Percentiles rank a stretch among this genome's conserved stretches.
phyloP scores from a whole-genome alignment of 2,797 vertebrate genomes.

The Sebastes kiyomatsui region DNA sequence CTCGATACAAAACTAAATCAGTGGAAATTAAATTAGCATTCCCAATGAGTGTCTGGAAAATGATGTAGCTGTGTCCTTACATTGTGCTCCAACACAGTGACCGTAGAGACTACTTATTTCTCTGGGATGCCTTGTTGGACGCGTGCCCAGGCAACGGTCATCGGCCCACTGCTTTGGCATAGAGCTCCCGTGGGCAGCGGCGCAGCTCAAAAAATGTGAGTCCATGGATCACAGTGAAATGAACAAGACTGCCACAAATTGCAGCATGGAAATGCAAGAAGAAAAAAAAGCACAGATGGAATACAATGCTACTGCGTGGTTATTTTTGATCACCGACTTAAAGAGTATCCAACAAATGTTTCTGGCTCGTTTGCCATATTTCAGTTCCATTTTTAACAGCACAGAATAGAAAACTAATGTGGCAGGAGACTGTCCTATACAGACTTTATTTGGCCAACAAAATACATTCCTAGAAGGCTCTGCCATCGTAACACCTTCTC shows the following conservation, averaged over 20 bases:
- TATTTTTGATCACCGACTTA: constrained; percentile 17
- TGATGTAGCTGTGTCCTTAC: constrained; percentile 53
- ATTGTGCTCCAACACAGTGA: constrained; percentile 39
- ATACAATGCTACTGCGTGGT: not conserved
- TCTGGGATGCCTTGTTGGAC: constrained; percentile 66
- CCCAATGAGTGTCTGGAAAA: constrained; percentile 57
- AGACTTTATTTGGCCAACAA: not conserved
- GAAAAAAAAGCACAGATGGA: constrained; percentile 28
- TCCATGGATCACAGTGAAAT: constrained; percentile 58
- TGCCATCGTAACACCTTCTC: not conserved
- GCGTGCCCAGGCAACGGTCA: constrained; percentile 67
- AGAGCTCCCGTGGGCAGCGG: constrained; percentile 61
- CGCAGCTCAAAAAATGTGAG: constrained; percentile 61
- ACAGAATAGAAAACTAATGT: not conserved
- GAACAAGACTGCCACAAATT: constrained; percentile 45
- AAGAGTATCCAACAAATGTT: not conserved
- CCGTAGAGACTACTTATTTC: constrained; percentile 63
- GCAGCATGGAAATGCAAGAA: constrained; percentile 26
- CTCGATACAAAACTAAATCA: constrained; percentile 50
- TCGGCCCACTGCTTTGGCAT: constrained; percentile 69
- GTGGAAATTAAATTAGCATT: constrained; percentile 67
- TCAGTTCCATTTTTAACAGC: not conserved
- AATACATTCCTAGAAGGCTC: not conserved
- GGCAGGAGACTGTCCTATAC: not conserved
- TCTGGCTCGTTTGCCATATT: not conserved